Evolutionary conservation across 2,113 vertebrate genomes (phyloP).

Genomic region (Conger conger): DNA sequence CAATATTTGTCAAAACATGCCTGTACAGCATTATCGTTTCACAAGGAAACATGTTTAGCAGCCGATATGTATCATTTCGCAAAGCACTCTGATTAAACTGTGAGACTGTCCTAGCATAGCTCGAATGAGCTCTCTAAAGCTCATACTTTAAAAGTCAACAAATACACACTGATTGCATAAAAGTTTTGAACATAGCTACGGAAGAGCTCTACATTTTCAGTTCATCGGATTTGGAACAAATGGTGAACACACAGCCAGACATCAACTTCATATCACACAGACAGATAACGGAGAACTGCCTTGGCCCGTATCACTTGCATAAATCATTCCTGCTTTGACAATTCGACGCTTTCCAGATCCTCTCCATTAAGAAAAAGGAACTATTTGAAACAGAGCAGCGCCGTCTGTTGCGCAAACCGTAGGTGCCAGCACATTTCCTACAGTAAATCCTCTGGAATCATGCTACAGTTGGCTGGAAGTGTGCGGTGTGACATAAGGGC

Average conservation of each 20-base stretch:
- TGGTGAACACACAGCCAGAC: not conserved
- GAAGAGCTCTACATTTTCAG: not conserved
- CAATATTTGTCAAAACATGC: not conserved
- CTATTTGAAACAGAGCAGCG: not conserved
- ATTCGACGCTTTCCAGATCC: not conserved
- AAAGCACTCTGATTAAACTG: not conserved
- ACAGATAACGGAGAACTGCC: not conserved
- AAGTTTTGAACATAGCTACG: not conserved
- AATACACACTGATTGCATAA: not conserved
- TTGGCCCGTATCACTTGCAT: not conserved
- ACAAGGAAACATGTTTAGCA: not conserved
- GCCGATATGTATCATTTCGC: not conserved
- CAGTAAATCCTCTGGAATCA: conserved; percentile 23
- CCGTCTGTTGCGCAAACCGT: conserved; percentile 6
- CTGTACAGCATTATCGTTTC: too few relatives aligned
- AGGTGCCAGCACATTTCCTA: conserved; percentile 10
- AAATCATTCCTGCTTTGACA: conserved; percentile 10
- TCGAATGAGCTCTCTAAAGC: not conserved
- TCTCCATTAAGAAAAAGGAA: conserved; percentile 5
- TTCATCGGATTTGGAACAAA: not conserved
- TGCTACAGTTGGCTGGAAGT: not conserved
- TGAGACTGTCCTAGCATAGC: not conserved
- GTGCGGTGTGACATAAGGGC: conserved; percentile 8
- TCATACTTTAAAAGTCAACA: not conserved
- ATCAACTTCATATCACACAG: not conserved